Base-by-base conservation (phyloP, 2,797 vertebrate genomes). In the Acanthurus lineatus region DNA sequence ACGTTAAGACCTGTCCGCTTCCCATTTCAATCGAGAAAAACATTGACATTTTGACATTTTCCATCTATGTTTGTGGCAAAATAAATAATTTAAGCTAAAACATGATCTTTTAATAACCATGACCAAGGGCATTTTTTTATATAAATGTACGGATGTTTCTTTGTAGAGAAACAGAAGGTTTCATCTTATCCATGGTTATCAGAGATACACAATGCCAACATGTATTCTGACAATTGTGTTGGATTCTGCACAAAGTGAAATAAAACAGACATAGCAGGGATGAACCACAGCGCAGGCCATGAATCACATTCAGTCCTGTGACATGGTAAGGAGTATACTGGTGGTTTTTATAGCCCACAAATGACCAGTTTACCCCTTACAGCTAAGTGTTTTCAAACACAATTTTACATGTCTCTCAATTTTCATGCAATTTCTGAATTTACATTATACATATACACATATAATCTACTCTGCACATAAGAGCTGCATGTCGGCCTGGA, bases 351-450 rank as follows among this genome's bases (percentile, higher is more conserved):
- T 15, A 56, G 40, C 40, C 69, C 22, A 51, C 73, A 78, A 75
- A 82, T n/a, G 22, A 65, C 51, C 38, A 59, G 44, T 70, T 64
- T 58, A 52, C 25, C 19, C 59, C 4, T 20, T 28, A 69, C 20
- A 67, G 44, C 61, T 60, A 6, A 48, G 61, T 2, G n/a, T 32
- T 81, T 77, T 49, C 49, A 58, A 64, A 65, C 19, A 35, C 9
- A 40, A 14, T 42, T 74, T 49, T 68, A 42, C 54, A 32, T 12
- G 7, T 47, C 16, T 49, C 19, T 59, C 35, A 28, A 14, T 56
- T 69, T 64, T 68, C 35, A 65, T 38, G 17, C 35, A 63, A 10
- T 65, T 69, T 78, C 42, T 61, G 44, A 57, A 74, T 81, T 53
- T 15, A 19, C 4, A 8, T 44, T 11, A 51, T 16, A 14, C 28